Evolutionary conservation across 1,140 invertebrate genomes (phyloP), one percentile per base, ranked within the genome.

Genomic region (Neodiprion virginianus): DNA sequence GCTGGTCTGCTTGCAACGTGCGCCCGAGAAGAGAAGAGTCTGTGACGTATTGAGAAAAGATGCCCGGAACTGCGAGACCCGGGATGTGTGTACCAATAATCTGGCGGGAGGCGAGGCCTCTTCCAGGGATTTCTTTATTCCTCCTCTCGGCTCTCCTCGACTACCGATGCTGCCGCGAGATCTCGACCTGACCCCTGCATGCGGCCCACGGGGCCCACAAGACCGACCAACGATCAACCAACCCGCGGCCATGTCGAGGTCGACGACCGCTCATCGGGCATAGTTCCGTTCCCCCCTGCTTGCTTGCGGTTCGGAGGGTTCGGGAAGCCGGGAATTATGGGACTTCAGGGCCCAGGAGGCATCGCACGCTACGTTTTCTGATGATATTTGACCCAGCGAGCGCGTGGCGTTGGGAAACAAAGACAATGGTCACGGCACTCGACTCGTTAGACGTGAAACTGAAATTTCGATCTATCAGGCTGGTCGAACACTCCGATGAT

Each of bases 201-300:
- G 28, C 28, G 28, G 28, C 28, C 28, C 28, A 40, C 28, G 28
- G 5, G 28, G 28, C 28, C 28, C 28, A 40, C 53, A 12, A 61
- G n/a, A 61, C n/a, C 11, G 5, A 61, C 53, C 53, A 61, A 12
- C 11, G 53, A 17, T 61, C n/a, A 17, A 61, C n/a, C 11, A 61
- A 61, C 53, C 53, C 53, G 53, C 11, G 53, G 53, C 11, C 53
- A 12, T 61, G 67, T 14, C 67, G 67, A 21, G 67, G 21, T 69
- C 67, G 12, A 47, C 40, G 67, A 69, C 14, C 67, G 67, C 67
- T 69, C 67, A 69, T 47, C 67, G 67, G 67, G 21, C 67, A 69
- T 69, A 69, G 21, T 69, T 69, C 67, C 67, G 17, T 69, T 23
- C 12, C 40, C 67, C 21, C 40, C 8, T 8, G 11, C 7, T 61